Percentiles rank a stretch among this genome's conserved stretches.
These are phyloP conservation scores for Nixonia krombeini DNA, from an alignment of 1,140 invertebrate species.

Conservation along the genomic window DNA sequence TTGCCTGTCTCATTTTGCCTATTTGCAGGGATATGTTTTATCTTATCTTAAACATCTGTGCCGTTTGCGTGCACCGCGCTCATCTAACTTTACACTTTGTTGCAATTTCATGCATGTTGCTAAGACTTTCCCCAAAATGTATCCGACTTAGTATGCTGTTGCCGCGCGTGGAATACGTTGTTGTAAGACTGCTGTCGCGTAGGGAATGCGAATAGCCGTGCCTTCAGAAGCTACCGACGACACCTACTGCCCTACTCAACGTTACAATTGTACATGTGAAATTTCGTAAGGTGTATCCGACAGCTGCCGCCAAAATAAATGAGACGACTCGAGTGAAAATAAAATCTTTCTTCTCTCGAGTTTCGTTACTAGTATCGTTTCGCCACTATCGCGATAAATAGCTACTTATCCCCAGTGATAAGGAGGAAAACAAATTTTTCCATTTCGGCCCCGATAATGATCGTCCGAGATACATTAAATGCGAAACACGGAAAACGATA, in stretches of 20 bases:
- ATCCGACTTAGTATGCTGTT: slow-evolving; percentile 29
- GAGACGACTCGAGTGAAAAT: slow-evolving; percentile 13
- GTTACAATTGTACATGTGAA: slow-evolving; percentile 22
- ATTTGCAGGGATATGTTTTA: not conserved
- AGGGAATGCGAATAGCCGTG: slow-evolving; percentile 26
- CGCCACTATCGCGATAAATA: no score
- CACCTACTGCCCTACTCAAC: slow-evolving; percentile 13
- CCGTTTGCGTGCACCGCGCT: no score
- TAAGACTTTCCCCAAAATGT: slow-evolving; percentile 29
- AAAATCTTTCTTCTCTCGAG: not conserved
- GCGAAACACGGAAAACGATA: no score
- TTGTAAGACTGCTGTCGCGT: slow-evolving; percentile 18
- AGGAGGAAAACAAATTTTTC: no score
- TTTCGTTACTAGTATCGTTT: not conserved
- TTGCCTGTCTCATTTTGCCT: no score
- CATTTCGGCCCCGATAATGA: no score
- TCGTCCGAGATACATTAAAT: no score
- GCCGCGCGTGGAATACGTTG: slow-evolving; percentile 32
- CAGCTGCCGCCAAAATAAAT: slow-evolving; percentile 21
- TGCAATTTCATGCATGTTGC: slow-evolving; percentile 25
- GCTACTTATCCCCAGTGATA: no score
- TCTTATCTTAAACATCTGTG: no score
- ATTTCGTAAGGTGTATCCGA: slow-evolving; percentile 20
- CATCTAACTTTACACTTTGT: slow-evolving; percentile 19
- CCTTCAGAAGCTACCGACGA: slow-evolving; percentile 30